Evolutionary conservation across 1,140 invertebrate species (phyloP).

Genomic region (Apocrypta bakeri): DNA sequence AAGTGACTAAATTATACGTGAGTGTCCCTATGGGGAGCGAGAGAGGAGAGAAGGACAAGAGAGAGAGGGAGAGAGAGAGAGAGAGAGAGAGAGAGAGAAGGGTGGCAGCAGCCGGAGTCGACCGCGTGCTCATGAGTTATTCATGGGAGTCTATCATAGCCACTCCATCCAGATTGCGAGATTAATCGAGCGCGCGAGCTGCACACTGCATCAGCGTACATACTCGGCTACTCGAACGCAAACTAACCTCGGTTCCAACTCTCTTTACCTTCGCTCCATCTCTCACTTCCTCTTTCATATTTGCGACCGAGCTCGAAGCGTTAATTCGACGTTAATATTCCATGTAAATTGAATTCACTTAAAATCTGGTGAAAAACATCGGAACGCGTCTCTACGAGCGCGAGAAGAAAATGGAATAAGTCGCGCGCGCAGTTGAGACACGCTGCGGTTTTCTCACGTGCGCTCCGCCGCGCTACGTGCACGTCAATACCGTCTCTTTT

Average conservation of each 20-base stretch:
- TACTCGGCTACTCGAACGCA: not conserved
- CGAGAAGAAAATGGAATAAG: constrained; percentile 17
- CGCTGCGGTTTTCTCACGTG: constrained; percentile 63
- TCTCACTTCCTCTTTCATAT: constrained; percentile 25
- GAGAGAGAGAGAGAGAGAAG: constrained; percentile 14
- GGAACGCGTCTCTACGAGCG: not conserved
- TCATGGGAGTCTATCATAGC: constrained; percentile 72
- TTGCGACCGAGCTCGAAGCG: not conserved
- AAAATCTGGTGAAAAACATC: no score
- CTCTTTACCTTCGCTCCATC: not conserved
- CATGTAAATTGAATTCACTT: not conserved
- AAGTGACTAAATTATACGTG: constrained; percentile 72
- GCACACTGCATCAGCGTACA: not conserved
- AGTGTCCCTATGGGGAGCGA: constrained; percentile 67
- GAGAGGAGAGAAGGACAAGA: constrained; percentile 49
- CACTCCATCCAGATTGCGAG: constrained; percentile 72
- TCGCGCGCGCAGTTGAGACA: not conserved
- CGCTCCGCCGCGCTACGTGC: constrained; percentile 56
- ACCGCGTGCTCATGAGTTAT: constrained; percentile 68
- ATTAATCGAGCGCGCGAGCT: constrained; percentile 69
- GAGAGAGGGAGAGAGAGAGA: not conserved
- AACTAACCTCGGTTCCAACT: not conserved
- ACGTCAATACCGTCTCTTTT: constrained; percentile 58
- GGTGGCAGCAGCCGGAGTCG: not conserved
- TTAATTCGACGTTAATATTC: not conserved